These are phyloP conservation scores for Notamacropus eugenii DNA, from an alignment of 2,797 vertebrate genomes.

Conservation along the genomic window DNA sequence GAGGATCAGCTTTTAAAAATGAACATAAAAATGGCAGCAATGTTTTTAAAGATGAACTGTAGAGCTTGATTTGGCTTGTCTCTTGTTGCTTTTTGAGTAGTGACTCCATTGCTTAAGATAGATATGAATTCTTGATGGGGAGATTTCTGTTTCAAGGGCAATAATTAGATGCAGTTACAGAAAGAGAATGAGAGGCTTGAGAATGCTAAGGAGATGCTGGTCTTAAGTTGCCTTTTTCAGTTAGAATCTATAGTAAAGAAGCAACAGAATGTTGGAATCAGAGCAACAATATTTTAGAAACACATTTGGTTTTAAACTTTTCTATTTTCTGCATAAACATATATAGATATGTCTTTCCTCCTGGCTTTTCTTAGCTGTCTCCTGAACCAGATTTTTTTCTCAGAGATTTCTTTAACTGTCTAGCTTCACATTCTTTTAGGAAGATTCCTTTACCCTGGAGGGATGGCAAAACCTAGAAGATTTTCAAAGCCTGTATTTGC, in stretches of 20 bases:
- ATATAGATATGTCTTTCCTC: constrained; percentile 74
- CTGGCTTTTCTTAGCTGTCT: constrained; percentile 73
- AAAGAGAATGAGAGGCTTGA: not conserved
- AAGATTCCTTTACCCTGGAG: constrained; percentile 63
- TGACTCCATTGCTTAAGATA: not conserved
- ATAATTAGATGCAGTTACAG: not conserved
- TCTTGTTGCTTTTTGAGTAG: not conserved
- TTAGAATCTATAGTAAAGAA: not conserved
- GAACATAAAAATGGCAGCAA: not conserved
- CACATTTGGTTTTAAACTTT: constrained; percentile 74
- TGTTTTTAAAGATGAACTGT: not conserved
- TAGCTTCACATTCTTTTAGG: constrained; percentile 72
- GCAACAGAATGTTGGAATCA: constrained; percentile 65
- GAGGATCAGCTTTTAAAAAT: not conserved
- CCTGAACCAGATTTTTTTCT: constrained; percentile 72
- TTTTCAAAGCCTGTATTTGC: constrained; percentile 78
- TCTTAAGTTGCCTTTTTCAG: constrained; percentile 64
- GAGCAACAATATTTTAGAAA: constrained; percentile 76
- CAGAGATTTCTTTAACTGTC: constrained; percentile 72
- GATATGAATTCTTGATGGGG: constrained; percentile 40
- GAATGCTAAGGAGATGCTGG: not conserved
- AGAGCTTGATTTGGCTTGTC: not conserved
- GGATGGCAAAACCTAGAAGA: constrained; percentile 73
- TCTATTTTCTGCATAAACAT: constrained; percentile 58
- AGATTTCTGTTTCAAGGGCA: constrained; percentile 19